Base-by-base conservation (phyloP, 2,888 invertebrate species). In the Sarcophaga variegata region DNA sequence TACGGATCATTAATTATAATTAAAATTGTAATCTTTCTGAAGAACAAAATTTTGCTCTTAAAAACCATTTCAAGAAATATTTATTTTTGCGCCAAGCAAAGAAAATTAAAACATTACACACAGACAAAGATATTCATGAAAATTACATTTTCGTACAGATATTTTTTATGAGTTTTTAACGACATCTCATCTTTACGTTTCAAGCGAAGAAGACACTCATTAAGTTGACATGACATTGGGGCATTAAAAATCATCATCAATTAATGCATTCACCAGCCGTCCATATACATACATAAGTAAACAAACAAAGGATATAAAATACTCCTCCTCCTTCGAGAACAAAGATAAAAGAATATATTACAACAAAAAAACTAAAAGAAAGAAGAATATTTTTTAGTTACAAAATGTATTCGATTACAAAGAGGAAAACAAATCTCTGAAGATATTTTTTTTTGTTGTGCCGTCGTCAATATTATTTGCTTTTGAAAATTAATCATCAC, bases 221-320 rank as follows among this genome's bases (percentile, higher is more conserved):
- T 66, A 77, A 71, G 17, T 17, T 62, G 82, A 75, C 72, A 83
- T 83, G 86, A 86, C 86, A 83, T 77, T 86, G 71, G 74, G 78
- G 74, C 75, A 84, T 81, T 77, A 60, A 84, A 69, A 70, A 3
- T 37, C 20, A 77, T 80, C 64, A 54, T 54, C 17, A 54, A 54
- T 54, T 54, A 17, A 54, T 54, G 4, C 12, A 14, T 54, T 54
- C 54, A 5, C 17, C 17, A 37, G 37, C 17, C 54, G 4, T 54
- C 11, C 49, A 14, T 49, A 49, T 49, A 14, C 14, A 49, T 49
- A 49, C 49, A 54, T 54, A 54, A 37, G 37, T 37, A 37, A 37
- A 37, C 37, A 37, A 37, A 37, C 37, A 37, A 37, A 37, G 37
- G 37, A 37, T 37, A 37, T 37, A 37, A 37, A 10, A 37, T 37